Evolutionary conservation across 2,888 invertebrate species (phyloP).

Genomic region (Agrochola lychnidis): DNA sequence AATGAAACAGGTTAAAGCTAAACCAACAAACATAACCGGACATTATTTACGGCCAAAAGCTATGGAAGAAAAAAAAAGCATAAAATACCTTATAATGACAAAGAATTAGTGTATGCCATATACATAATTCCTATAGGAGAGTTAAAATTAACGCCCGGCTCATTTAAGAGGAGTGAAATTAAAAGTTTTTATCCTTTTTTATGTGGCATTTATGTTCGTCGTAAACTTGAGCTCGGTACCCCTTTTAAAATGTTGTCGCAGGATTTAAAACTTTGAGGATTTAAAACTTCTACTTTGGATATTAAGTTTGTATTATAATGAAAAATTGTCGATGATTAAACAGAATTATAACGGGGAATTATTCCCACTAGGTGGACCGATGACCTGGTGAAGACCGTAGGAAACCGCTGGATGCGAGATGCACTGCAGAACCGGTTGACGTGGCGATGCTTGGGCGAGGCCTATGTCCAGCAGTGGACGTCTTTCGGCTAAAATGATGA

Average conservation of each 20-base stretch:
- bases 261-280: slow-evolving; percentile 70
- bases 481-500: not conserved
- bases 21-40: slow-evolving; percentile 87
- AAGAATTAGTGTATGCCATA: slow-evolving; percentile 83
- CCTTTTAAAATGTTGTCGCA: slow-evolving; percentile 83
- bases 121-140: slow-evolving; percentile 73
- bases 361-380: too few relatives aligned
- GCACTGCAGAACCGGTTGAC: not conserved
- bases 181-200: slow-evolving; percentile 89
- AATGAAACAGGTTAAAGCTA: slow-evolving; percentile 84
- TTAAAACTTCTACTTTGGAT: slow-evolving; percentile 67
- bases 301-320: slow-evolving; percentile 47
- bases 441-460: too few relatives aligned
- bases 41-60: slow-evolving; percentile 84
- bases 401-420: not conserved
- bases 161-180: slow-evolving; percentile 87
- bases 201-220: slow-evolving; percentile 89
- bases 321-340: slow-evolving; percentile 40
- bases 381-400: not conserved
- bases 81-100: slow-evolving; percentile 85
- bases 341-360: slow-evolving; percentile 18
- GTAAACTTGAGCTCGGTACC: slow-evolving; percentile 83
- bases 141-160: slow-evolving; percentile 89
- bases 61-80: slow-evolving; percentile 76
- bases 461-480: not conserved